A percentile compares a stretch with the other conserved stretches of the same genome.
Conservation (phyloP, 2,888 invertebrate genomes). For the Drosophila affinis region DNA sequence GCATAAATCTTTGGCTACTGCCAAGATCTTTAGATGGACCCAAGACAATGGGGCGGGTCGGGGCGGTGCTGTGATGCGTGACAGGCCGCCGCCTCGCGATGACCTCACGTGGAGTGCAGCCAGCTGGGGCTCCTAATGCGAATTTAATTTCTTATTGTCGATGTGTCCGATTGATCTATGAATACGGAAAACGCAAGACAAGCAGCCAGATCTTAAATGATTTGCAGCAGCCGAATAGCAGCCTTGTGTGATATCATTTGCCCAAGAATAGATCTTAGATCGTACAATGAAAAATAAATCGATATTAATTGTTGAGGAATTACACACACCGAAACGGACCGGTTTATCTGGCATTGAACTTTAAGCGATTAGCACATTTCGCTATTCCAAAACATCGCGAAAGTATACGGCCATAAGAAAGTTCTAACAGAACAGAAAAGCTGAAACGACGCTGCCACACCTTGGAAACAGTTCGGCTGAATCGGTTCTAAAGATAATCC, state of each 20-base stretch:
- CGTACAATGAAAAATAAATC: constrained; percentile 37
- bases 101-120: constrained; percentile 43
- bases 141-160: constrained; percentile 46
- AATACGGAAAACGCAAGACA: constrained; percentile 26
- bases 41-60: constrained; percentile 39
- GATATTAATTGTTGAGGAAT: constrained; percentile 27
- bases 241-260: constrained; percentile 34
- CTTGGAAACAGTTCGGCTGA: too few species aligned
- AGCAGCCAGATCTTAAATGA: constrained; percentile 23
- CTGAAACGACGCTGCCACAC: not conserved
- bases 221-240: constrained; percentile 2
- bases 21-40: constrained; percentile 4
- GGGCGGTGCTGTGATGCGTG: constrained; percentile 50
- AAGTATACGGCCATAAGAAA: constrained; percentile 11
- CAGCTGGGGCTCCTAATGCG: constrained; percentile 41
- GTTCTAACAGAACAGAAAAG: not conserved
- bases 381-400: constrained; percentile 13
- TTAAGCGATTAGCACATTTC: constrained; percentile 31
- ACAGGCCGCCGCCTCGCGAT: constrained; percentile 37
- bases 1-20: constrained; percentile 23
- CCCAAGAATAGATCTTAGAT: constrained; percentile 36
- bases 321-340: constrained; percentile 40
- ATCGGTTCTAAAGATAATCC: too few species aligned
- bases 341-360: constrained; percentile 44
- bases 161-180: constrained; percentile 25